phyloP scores from a whole-genome alignment of 2,113 vertebrate genomes.

The Xenopus borealis region DNA sequence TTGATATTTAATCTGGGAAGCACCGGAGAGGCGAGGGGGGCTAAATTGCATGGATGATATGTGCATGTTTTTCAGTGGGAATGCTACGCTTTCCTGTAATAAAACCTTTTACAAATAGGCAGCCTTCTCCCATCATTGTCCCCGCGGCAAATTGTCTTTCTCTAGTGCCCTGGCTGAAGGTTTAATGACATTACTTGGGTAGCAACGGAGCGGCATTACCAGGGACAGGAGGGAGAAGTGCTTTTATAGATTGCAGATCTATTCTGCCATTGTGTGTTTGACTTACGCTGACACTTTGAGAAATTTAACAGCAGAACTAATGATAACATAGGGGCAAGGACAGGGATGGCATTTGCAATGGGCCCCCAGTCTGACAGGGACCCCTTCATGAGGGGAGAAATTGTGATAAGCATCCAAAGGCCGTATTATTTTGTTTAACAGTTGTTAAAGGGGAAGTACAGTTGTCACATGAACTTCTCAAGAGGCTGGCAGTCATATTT shows the following conservation, averaged over 20 bases:
- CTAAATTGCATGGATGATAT: slow-evolving; percentile 17
- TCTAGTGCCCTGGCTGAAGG: slow-evolving; percentile 35
- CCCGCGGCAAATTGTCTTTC: slow-evolving; percentile 35
- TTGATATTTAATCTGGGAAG: slow-evolving; percentile 27
- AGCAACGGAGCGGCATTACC: slow-evolving; percentile 26
- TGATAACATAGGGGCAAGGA: slow-evolving; percentile 18
- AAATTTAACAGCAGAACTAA: slow-evolving; percentile 32
- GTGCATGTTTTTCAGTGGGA: slow-evolving; percentile 17
- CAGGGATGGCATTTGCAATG: too few species aligned
- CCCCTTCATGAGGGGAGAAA: too few species aligned
- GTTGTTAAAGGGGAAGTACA: too few species aligned
- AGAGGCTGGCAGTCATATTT: too few species aligned
- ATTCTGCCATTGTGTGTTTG: slow-evolving; percentile 39
- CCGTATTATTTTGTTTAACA: too few species aligned
- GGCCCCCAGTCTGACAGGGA: neutral
- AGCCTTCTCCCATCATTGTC: slow-evolving; percentile 27
- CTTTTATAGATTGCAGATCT: slow-evolving; percentile 43
- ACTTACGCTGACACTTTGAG: slow-evolving; percentile 29
- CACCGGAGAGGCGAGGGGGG: neutral
- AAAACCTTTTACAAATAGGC: slow-evolving; percentile 30
- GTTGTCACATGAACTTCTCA: too few species aligned
- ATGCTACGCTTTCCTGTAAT: slow-evolving; percentile 22
- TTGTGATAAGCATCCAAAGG: too few species aligned
- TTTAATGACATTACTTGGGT: slow-evolving; percentile 43
- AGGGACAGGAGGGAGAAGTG: slow-evolving; percentile 23